phyloP scores from a whole-genome alignment of 2,888 invertebrate genomes.

The Laothoe populi region DNA sequence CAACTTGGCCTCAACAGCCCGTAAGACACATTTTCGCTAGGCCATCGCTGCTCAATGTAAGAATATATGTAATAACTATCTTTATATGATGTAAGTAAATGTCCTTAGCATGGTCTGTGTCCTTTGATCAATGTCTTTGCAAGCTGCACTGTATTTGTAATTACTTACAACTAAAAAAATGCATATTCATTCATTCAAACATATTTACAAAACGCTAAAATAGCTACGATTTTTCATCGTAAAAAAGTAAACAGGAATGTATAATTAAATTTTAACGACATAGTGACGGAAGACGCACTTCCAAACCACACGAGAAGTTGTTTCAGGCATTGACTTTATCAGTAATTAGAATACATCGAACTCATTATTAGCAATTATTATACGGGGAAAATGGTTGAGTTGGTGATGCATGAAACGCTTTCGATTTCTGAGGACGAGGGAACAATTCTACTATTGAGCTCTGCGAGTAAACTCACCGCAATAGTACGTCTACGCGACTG shows the following conservation, averaged over 20 bases:
- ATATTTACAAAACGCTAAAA: not conserved
- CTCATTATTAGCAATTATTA: slow-evolving; percentile 69
- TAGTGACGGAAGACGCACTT: slow-evolving; percentile 63
- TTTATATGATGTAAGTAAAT: too few species aligned
- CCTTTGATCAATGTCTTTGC: too few species aligned
- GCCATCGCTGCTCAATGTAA: too few species aligned
- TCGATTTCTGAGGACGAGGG: slow-evolving; percentile 77
- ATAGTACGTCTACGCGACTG: slow-evolving; percentile 42
- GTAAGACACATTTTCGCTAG: too few species aligned
- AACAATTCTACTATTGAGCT: slow-evolving; percentile 46
- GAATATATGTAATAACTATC: too few species aligned
- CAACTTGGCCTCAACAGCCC: too few species aligned
- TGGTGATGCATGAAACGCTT: slow-evolving; percentile 76
- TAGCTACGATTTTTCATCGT: not conserved
- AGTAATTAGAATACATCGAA: slow-evolving; percentile 64
- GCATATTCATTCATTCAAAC: not conserved
- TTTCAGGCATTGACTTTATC: slow-evolving; percentile 50
- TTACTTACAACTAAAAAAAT: not conserved
- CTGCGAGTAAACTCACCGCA: slow-evolving; percentile 36
- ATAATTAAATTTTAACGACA: slow-evolving; percentile 27
- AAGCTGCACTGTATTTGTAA: too few species aligned
- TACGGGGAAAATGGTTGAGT: slow-evolving; percentile 73
- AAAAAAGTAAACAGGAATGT: slow-evolving; percentile 19
- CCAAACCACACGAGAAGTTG: slow-evolving; percentile 55
- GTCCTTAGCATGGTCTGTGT: too few species aligned